Evolutionary conservation across 2,113 vertebrate genomes (phyloP).

Genomic region (Blennius ocellaris): DNA sequence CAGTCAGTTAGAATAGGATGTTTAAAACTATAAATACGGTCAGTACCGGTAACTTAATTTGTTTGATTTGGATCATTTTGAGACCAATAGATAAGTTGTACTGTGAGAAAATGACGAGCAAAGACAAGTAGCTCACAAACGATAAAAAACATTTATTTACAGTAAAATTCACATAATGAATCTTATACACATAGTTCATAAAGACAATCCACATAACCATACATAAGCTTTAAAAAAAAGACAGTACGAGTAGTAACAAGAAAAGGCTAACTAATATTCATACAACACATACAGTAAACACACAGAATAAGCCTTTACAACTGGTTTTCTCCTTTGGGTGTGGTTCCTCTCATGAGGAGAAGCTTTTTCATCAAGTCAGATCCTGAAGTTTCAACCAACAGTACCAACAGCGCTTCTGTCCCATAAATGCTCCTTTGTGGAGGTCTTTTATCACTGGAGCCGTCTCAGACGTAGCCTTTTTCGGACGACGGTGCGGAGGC

Average conservation of each 20-base stretch:
- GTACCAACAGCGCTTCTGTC: constrained; percentile 46
- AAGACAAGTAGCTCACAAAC: constrained; percentile 46
- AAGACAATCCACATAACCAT: constrained; percentile 15
- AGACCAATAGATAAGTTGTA: neutral
- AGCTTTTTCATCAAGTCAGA: neutral
- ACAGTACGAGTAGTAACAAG: neutral
- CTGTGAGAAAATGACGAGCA: neutral
- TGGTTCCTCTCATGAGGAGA: constrained; percentile 48
- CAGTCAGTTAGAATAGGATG: neutral
- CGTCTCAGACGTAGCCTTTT: constrained; percentile 76
- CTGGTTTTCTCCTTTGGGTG: constrained; percentile 14
- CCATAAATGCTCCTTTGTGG: constrained; percentile 20
- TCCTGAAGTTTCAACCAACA: constrained; percentile 17
- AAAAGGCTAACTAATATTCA: constrained; percentile 1
- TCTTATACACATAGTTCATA: constrained; percentile 20
- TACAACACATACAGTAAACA: constrained; percentile 13
- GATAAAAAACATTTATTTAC: constrained; percentile 74
- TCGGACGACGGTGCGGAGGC: constrained; percentile 59
- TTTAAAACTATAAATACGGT: neutral
- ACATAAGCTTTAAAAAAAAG: neutral
- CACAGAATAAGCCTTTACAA: constrained; percentile 1
- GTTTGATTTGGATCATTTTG: neutral
- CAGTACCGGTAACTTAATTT: neutral
- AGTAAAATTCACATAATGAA: constrained; percentile 25
- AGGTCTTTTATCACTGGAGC: neutral